Evolutionary conservation across 2,113 vertebrate species (phyloP).

Genomic region (Cromileptes altivelis): DNA sequence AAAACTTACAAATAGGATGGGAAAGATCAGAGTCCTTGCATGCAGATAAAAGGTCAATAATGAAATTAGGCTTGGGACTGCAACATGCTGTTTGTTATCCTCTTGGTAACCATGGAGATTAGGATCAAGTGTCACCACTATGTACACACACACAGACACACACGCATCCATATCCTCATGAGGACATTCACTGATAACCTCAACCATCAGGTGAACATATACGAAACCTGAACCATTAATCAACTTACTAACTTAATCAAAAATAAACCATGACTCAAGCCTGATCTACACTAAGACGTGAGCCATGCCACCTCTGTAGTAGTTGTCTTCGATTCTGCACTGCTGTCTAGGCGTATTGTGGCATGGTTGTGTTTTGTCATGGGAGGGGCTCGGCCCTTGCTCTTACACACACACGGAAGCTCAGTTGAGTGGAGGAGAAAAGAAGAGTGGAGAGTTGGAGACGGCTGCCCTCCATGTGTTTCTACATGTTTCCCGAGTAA

Average conservation of each 20-base stretch:
- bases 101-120: constrained; percentile 54
- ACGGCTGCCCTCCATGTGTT: no score
- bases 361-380: no score
- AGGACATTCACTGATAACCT: background rate
- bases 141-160: background rate
- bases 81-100: constrained; percentile 54
- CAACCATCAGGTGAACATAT: background rate
- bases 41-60: constrained; percentile 42
- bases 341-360: no score
- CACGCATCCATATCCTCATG: background rate
- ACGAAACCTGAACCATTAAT: background rate
- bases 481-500: no score
- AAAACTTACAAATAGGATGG: constrained; percentile 22
- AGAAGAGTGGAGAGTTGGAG: no score
- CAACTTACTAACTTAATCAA: background rate
- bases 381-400: no score
- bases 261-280: background rate
- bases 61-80: constrained; percentile 29
- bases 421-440: no score
- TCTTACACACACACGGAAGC: no score
- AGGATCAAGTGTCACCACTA: constrained; percentile 56
- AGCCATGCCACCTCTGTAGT: background rate
- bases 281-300: background rate
- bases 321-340: no score
- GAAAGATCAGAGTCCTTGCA: background rate